phyloP scores from a whole-genome alignment of 2,888 invertebrate genomes.

The Cepaea hortensis region DNA sequence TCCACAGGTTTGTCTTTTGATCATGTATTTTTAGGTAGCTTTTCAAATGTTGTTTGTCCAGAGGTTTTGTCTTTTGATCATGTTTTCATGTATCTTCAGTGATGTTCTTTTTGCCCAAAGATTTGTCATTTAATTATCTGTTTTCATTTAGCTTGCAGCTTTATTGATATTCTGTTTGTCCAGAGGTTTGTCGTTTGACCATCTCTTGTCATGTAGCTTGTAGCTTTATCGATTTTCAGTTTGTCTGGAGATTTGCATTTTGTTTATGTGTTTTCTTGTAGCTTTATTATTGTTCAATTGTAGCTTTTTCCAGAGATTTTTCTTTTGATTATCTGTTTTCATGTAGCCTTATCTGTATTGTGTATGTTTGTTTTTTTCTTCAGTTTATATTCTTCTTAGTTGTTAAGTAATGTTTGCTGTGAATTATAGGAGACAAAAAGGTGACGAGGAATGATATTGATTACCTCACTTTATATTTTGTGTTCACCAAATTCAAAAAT shows the following conservation, averaged over 20 bases:
- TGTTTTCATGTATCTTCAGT: no score
- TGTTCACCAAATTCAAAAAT: no score
- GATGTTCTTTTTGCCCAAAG: constrained; percentile 77
- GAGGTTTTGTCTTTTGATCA: background rate
- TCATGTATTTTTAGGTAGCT: background rate
- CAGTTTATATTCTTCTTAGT: no score
- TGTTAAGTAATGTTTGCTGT: no score
- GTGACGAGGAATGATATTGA: no score
- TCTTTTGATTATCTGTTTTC: background rate
- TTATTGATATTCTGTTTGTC: background rate
- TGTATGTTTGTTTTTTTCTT: no score
- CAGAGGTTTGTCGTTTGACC: background rate
- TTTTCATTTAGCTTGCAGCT: background rate
- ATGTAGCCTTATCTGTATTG: background rate
- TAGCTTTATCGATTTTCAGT: background rate
- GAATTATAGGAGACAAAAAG: no score
- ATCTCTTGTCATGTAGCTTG: background rate
- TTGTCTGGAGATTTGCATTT: background rate
- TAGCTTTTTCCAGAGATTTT: no score
- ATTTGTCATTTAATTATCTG: constrained; percentile 69
- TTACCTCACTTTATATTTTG: no score
- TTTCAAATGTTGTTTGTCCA: background rate
- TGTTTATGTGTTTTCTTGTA: background rate
- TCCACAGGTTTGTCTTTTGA: constrained; percentile 79
- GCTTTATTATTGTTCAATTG: background rate